Base-by-base conservation (phyloP, 2,888 invertebrate genomes). In the Gryllus longicercus region DNA sequence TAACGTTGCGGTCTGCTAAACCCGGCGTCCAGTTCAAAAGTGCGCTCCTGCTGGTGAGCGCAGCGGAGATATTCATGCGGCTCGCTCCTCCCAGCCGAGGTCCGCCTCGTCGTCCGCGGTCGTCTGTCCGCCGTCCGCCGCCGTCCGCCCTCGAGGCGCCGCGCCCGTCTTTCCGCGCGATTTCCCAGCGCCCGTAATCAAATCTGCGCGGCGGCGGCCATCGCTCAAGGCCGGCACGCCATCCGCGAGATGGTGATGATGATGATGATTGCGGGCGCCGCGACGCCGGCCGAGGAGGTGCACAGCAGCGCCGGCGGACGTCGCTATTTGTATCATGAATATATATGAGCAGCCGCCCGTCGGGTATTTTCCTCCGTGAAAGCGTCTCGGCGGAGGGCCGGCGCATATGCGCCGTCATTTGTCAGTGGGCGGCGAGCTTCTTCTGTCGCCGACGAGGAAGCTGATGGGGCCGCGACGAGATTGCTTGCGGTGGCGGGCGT, bases 401-500 rank as follows among this genome's bases (percentile, higher is more conserved):
- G 63, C 63, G 63, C 63, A 63, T 63, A 63, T 63, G 63, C 63
- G 63, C 63, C 63, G 63, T 63, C 63, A 63, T 63, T 63, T 63
- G 63, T 63, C 63, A 18, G 63, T n/a, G 63, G 63, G 63, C 63
- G 63, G 63, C 63, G 63, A 14, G 63, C 63, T 63, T 63, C 63
- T 63, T 63, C 63, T 63, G 63, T 63, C 63, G 63, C n/a, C 63
- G 63, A 18, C 63, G 63, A 14, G n/a, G n/a, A 63, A n/a, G 63
- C 63, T 63, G 63, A 63, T 63, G 63, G 63, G 63, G 63, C 63
- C 63, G 63, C 5, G 63, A 63, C 63, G 63, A 63, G 63, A 63
- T 63, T 63, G 63, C 63, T 63, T 38, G 38, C 38, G 63, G 63
- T 63, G 63, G 63, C 63, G 38, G 38, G 38, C 38, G 38, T 38